A percentile compares a stretch with the other conserved stretches of the same genome.
phyloP scores from a whole-genome alignment of 1,140 invertebrate species.

The Papilio helenus region DNA sequence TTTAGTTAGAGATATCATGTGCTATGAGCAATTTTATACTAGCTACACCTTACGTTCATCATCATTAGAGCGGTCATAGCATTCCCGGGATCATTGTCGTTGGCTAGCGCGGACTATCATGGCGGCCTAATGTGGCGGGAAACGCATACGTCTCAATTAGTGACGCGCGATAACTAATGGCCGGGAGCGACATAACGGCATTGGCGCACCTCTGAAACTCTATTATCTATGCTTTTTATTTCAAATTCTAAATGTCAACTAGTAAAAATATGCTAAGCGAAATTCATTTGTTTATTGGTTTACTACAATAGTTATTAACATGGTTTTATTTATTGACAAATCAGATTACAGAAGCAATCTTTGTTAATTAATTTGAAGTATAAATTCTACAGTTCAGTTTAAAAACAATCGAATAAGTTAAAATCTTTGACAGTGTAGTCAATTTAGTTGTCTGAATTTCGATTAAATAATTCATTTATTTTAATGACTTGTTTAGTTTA shows the following conservation, averaged over 20 bases:
- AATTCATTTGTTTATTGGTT: not conserved
- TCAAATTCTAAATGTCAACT: constrained; percentile 23
- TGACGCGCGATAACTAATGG: constrained; percentile 50
- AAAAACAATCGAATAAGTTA: no score
- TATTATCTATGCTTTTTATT: not conserved
- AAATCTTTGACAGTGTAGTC: no score
- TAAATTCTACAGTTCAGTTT: no score
- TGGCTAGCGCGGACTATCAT: constrained; percentile 35
- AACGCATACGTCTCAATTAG: constrained; percentile 59
- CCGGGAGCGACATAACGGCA: constrained; percentile 52
- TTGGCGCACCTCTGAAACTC: constrained; percentile 1
- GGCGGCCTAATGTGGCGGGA: constrained; percentile 47
- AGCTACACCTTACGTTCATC: constrained; percentile 34
- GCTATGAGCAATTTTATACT: constrained; percentile 26
- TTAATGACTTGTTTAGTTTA: not conserved
- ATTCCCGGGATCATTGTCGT: constrained; percentile 39
- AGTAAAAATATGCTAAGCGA: not conserved
- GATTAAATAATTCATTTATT: not conserved
- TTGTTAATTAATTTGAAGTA: no score
- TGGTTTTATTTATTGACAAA: no score
- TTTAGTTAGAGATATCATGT: not conserved
- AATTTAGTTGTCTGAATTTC: not conserved
- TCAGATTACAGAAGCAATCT: no score
- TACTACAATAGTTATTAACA: not conserved
- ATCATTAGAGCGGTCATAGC: constrained; percentile 34